Evolutionary conservation across 2,797 vertebrate genomes (phyloP).

Genomic region (Euthynnus affinis): DNA sequence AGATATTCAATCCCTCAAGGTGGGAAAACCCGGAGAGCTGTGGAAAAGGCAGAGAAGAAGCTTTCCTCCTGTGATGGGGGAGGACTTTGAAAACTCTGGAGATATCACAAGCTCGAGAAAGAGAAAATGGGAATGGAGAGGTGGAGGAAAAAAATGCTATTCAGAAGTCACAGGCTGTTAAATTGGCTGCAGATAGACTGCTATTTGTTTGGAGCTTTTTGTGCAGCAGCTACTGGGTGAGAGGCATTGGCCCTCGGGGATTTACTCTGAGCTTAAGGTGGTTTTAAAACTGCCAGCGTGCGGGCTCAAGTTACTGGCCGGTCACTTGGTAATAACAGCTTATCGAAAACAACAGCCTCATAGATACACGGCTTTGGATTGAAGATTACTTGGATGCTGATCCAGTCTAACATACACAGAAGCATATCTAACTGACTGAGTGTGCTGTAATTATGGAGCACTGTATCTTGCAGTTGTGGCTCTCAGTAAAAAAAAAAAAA

Average conservation of each 20-base stretch:
- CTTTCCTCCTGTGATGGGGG: slow-evolving; percentile 12
- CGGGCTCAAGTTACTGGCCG: slow-evolving; percentile 33
- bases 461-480: neutral
- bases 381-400: slow-evolving; percentile 23
- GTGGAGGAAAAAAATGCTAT: slow-evolving; percentile 24
- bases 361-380: slow-evolving; percentile 13
- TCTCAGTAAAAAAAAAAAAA: slow-evolving; percentile 15
- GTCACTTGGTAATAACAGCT: slow-evolving; percentile 50
- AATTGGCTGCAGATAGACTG: slow-evolving; percentile 47
- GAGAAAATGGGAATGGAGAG: slow-evolving; percentile 20
- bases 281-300: slow-evolving; percentile 50
- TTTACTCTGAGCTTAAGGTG: slow-evolving; percentile 64
- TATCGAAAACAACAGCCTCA: slow-evolving; percentile 49
- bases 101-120: slow-evolving; percentile 5
- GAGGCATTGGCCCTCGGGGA: slow-evolving; percentile 42
- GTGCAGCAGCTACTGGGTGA: slow-evolving; percentile 21
- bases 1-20: slow-evolving; percentile 42
- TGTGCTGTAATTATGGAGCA: neutral
- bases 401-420: slow-evolving; percentile 14
- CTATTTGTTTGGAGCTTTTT: slow-evolving; percentile 47
- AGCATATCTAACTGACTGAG: neutral
- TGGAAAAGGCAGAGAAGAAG: slow-evolving; percentile 3
- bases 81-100: neutral
- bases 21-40: slow-evolving; percentile 13
- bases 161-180: slow-evolving; percentile 51